Evolutionary conservation across 2,113 vertebrate genomes (phyloP).

Genomic region (Andinoacara biseriatus): DNA sequence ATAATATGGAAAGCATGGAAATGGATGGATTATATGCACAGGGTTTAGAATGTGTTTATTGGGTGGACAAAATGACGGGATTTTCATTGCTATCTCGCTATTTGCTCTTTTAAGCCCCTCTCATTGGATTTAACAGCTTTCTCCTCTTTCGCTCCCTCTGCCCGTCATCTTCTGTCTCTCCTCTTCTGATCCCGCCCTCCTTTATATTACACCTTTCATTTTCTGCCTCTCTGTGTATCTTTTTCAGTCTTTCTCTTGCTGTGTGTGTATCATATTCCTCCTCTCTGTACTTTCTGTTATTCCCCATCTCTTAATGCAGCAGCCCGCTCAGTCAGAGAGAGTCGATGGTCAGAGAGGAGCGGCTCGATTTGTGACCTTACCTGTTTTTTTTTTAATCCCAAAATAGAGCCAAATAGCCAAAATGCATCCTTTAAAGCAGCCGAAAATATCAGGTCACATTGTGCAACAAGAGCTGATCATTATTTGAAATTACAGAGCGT

Average conservation of each 20-base stretch:
- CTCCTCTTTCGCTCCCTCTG: slow-evolving; percentile 33
- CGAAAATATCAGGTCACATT: slow-evolving; percentile 39
- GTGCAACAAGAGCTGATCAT: slow-evolving; percentile 36
- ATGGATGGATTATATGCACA: slow-evolving; percentile 65
- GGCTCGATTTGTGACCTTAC: slow-evolving; percentile 31
- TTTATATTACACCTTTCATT: slow-evolving; percentile 30
- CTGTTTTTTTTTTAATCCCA: background rate
- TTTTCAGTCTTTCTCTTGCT: slow-evolving; percentile 14
- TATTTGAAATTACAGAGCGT: slow-evolving; percentile 59
- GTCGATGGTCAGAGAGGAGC: slow-evolving; percentile 11
- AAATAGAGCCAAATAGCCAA: slow-evolving; percentile 42
- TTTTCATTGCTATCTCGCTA: slow-evolving; percentile 64
- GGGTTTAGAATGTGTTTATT: slow-evolving; percentile 68
- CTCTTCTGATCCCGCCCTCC: background rate
- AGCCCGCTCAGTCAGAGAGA: background rate
- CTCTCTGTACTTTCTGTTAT: slow-evolving; percentile 2
- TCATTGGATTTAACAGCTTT: slow-evolving; percentile 46
- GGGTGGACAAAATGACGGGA: slow-evolving; percentile 64
- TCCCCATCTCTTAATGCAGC: background rate
- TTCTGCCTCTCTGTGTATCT: slow-evolving; percentile 12
- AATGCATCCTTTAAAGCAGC: slow-evolving; percentile 29
- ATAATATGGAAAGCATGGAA: slow-evolving; percentile 60
- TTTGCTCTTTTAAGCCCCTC: slow-evolving; percentile 53
- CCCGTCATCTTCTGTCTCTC: slow-evolving; percentile 25
- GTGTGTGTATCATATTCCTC: slow-evolving; percentile 14